Evolutionary conservation across 2,113 vertebrate genomes (phyloP), one percentile per base, ranked within the genome.

Genomic region (Poeciliopsis turrubarensis): DNA sequence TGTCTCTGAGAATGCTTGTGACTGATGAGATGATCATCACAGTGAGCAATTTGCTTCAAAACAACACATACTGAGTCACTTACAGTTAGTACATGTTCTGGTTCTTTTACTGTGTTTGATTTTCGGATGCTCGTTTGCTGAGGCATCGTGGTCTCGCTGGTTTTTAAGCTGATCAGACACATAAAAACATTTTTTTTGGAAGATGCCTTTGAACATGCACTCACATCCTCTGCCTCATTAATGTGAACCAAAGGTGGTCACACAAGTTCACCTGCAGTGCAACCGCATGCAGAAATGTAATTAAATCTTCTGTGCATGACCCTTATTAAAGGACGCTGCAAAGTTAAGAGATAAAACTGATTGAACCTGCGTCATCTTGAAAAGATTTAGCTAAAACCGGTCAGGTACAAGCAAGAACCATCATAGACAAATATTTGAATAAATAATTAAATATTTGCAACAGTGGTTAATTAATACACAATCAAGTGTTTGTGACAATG

Each of bases 11-110:
- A 37, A 39, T 15, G 73, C 3, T 39, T 9, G 61, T 29, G 74
- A 79, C n/a, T n/a, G 57, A 68, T 32, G 26, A 31, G 72, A 0
- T 4, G 69, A 65, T 26, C 26, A 26, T 41, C 63, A 30, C 65
- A 75, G 27, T 65, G 62, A 77, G 75, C 75, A 74, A 74, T 17
- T 34, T 67, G 54, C 66, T 63, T 31, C 29, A 37, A 67, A 76
- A 83, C 75, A 79, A 76, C 31, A 57, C 65, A 61, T 5, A 39
- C 66, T 85, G 83, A 83, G 73, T 89, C 86, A 85, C 57, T 39
- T 72, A 76, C n/a, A 32, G 34, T 12, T 72, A 74, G 61, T 54
- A 26, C 39, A 64, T 37, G 70, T 74, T 14, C 66, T 47, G 62
- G 4, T 57, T 41, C 25, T 32, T 29, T 86, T 75, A 81, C 68